These are phyloP conservation scores for Bungarus multicinctus DNA, from an alignment of 2,113 vertebrate genomes.

Conservation along the genomic window DNA sequence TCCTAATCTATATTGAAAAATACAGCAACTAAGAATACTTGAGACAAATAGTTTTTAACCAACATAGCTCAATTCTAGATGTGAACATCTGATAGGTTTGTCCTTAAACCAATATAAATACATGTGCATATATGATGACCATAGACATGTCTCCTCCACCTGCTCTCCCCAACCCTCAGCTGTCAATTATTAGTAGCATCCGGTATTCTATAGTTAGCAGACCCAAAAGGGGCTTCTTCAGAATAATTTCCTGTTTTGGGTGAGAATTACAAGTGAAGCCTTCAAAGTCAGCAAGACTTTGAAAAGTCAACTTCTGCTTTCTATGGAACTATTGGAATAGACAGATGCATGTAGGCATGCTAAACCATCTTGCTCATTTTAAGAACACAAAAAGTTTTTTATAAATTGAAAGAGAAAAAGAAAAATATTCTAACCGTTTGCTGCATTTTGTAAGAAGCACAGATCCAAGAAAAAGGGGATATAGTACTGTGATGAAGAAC, in stretches of 20 bases:
- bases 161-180: not conserved
- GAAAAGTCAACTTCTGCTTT: slow-evolving; percentile 71
- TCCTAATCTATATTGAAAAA: not conserved
- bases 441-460: not conserved
- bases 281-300: slow-evolving; percentile 61
- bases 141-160: too few species aligned
- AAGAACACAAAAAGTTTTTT: not conserved
- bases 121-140: not conserved
- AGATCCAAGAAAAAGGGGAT: not conserved
- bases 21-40: not conserved
- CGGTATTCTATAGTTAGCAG: slow-evolving; percentile 51
- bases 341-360: slow-evolving; percentile 30
- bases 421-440: not conserved
- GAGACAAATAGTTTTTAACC: not conserved
- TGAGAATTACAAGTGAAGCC: slow-evolving; percentile 44
- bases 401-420: not conserved
- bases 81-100: rapidly evolving
- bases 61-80: not conserved
- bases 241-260: slow-evolving; percentile 71
- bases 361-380: not conserved
- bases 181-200: not conserved
- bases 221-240: slow-evolving; percentile 51
- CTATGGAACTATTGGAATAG: slow-evolving; percentile 36
- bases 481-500: not conserved
- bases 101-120: not conserved